phyloP scores from a whole-genome alignment of 2,113 vertebrate genomes.

The Syrrhaptes paradoxus region DNA sequence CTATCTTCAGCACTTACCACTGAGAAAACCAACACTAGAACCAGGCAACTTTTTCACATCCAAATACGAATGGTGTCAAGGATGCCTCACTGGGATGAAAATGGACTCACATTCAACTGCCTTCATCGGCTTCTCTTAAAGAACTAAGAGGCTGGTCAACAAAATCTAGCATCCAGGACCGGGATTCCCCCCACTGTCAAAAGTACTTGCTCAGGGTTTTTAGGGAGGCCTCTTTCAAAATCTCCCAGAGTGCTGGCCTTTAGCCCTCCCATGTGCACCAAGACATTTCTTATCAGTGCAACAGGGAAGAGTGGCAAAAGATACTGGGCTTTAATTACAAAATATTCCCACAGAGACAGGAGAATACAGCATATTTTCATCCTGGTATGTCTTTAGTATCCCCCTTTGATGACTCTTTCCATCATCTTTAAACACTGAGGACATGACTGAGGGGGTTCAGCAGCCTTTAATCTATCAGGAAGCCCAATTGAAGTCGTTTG shows the following conservation, averaged over 20 bases:
- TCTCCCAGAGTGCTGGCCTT: neutral
- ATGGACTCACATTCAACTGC: neutral
- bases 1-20: neutral
- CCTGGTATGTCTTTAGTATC: neutral
- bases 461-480: neutral
- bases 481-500: neutral
- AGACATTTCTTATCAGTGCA: neutral
- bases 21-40: neutral
- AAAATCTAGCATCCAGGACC: neutral
- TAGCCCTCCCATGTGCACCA: neutral
- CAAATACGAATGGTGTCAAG: neutral
- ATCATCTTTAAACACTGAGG: neutral
- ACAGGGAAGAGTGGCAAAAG: neutral
- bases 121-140: neutral
- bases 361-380: neutral
- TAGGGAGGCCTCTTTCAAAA: neutral
- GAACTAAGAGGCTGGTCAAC: accelerated
- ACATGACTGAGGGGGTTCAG: neutral
- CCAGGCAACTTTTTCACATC: neutral
- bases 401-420: neutral
- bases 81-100: neutral
- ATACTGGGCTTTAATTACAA: neutral
- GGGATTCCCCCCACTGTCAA: neutral
- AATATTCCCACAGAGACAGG: neutral
- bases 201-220: neutral